Evolutionary conservation across 2,797 vertebrate genomes (phyloP).

Genomic region (Oryzias sinensis): DNA sequence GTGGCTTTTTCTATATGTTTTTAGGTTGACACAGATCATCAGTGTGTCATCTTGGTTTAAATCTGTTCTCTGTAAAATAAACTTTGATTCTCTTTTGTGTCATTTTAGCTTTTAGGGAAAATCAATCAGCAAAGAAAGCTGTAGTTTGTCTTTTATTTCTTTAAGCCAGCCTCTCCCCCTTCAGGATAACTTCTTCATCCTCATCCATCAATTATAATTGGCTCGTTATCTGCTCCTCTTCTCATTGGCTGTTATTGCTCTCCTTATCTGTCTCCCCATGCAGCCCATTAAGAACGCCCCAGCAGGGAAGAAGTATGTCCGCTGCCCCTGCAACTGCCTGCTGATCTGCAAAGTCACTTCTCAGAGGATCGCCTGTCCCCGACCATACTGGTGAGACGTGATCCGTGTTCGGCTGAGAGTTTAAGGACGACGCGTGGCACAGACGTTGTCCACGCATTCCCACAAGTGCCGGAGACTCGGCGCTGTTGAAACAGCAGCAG

Average conservation of each 20-base stretch:
- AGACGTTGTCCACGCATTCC: no score
- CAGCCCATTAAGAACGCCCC: slow-evolving; percentile 96
- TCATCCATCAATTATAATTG: slow-evolving; percentile 51
- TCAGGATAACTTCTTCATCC: slow-evolving; percentile 22
- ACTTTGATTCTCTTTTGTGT: neutral
- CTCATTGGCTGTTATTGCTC: slow-evolving; percentile 22
- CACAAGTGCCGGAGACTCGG: slow-evolving; percentile 28
- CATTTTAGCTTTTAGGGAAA: neutral
- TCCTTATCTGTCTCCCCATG: slow-evolving; percentile 53
- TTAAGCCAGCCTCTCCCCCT: slow-evolving; percentile 12
- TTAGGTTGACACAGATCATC: no score
- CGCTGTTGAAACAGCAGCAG: slow-evolving; percentile 45
- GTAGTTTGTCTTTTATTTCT: slow-evolving; percentile 11
- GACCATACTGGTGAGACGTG: slow-evolving; percentile 87
- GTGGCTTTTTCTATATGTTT: no score
- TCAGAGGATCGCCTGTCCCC: slow-evolving; percentile 92
- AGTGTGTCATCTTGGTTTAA: no score
- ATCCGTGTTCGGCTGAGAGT: slow-evolving; percentile 10
- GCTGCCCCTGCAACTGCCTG: slow-evolving; percentile 94
- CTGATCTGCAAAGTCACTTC: slow-evolving; percentile 96
- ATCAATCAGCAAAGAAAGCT: slow-evolving; percentile 1
- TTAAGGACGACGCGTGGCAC: neutral
- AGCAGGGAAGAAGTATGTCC: slow-evolving; percentile 92
- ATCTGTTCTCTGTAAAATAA: neutral
- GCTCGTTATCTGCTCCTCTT: slow-evolving; percentile 42